Conservation (phyloP, 2,888 invertebrate species). For the Drosophila neutralis region DNA sequence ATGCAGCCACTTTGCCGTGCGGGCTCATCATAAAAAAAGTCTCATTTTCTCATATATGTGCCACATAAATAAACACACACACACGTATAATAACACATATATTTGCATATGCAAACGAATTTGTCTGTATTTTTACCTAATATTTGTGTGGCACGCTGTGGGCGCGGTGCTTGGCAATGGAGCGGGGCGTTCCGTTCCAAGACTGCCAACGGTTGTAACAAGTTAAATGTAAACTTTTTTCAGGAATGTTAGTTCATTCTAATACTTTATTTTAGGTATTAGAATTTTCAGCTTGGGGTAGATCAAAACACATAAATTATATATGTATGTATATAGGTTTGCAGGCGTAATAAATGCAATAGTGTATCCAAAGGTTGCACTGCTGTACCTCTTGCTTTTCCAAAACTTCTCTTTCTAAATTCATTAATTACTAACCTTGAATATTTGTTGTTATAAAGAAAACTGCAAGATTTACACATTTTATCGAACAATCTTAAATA, state of each 20-base stretch:
- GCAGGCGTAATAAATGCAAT: neutral
- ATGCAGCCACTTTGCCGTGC: constrained; percentile 59
- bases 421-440: neutral
- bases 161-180: neutral
- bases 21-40: constrained; percentile 53
- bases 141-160: constrained; percentile 20
- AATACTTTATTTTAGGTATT: neutral
- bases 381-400: neutral
- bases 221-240: constrained; percentile 38
- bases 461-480: neutral
- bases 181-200: neutral
- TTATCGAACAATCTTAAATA: neutral
- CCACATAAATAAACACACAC: constrained; percentile 29
- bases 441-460: neutral
- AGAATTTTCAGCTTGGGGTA: neutral
- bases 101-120: constrained; percentile 11
- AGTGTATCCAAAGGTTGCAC: neutral
- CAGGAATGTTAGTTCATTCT: neutral
- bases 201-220: constrained; percentile 25
- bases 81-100: neutral
- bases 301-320: neutral
- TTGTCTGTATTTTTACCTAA: constrained; percentile 5
- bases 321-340: neutral
- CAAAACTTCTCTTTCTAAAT: neutral
- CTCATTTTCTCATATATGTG: constrained; percentile 34